Evolutionary conservation across 2,888 invertebrate species (phyloP).

Genomic region (Drosophila greeni): DNA sequence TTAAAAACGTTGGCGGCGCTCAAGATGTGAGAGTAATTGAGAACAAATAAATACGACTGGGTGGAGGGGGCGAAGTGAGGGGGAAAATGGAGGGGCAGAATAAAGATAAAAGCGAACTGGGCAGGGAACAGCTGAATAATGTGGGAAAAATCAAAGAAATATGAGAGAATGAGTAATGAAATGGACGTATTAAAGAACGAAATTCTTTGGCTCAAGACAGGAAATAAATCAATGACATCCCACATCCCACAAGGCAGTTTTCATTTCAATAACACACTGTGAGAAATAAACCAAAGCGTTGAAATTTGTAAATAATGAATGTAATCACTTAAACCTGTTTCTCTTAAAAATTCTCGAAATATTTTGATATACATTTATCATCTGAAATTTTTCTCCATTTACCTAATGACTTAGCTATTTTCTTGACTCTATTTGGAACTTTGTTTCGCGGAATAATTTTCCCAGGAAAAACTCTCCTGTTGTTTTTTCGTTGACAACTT

Average conservation of each 20-base stretch:
- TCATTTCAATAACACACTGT: slow-evolving; percentile 5
- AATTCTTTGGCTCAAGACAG: slow-evolving; percentile 1
- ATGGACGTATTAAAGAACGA: slow-evolving; percentile 19
- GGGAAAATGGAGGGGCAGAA: not conserved
- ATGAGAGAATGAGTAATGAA: slow-evolving; percentile 36
- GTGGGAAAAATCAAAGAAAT: slow-evolving; percentile 25
- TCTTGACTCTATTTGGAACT: not conserved
- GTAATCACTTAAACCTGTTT: not conserved
- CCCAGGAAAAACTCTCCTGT: too few relatives aligned
- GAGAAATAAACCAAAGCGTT: not conserved
- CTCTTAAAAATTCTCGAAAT: too few relatives aligned
- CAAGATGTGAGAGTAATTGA: slow-evolving; percentile 40
- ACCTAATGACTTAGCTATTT: not conserved
- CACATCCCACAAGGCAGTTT: not conserved
- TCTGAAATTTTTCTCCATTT: not conserved
- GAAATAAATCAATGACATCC: slow-evolving; percentile 31
- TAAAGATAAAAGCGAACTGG: slow-evolving; percentile 36
- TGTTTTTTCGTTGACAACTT: not conserved
- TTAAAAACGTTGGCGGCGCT: slow-evolving; percentile 48
- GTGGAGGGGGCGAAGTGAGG: not conserved
- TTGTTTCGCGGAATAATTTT: not conserved
- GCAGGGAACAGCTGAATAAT: slow-evolving; percentile 19
- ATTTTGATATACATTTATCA: too few relatives aligned
- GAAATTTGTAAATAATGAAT: not conserved
- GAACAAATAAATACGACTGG: slow-evolving; percentile 32